phyloP scores from a whole-genome alignment of 2,113 vertebrate genomes.

The Craseonycteris thonglongyai region DNA sequence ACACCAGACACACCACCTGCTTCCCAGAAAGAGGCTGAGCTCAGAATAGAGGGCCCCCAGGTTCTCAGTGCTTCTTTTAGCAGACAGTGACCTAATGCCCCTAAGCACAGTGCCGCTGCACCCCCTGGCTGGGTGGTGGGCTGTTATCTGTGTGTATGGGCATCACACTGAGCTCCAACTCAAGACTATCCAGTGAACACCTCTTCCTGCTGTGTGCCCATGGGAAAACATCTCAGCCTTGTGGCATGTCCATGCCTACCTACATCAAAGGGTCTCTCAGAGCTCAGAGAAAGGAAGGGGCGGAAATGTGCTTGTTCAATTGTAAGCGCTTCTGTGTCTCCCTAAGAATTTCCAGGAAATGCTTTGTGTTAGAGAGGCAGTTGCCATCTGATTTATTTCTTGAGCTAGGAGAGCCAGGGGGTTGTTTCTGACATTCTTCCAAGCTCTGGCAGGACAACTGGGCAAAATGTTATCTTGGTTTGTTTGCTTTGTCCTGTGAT shows the following conservation, averaged over 20 bases:
- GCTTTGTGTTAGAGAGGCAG: constrained; percentile 45
- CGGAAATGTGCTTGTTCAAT: background rate
- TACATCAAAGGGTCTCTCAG: constrained; percentile 21
- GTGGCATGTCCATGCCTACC: background rate
- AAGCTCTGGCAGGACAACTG: background rate
- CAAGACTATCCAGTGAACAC: background rate
- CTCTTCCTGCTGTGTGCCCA: background rate
- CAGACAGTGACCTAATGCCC: background rate
- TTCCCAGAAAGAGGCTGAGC: background rate
- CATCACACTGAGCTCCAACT: background rate
- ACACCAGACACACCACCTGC: background rate
- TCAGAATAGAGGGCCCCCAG: background rate
- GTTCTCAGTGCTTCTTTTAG: background rate
- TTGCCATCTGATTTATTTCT: constrained; percentile 37
- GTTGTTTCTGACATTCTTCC: constrained; percentile 47
- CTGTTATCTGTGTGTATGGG: background rate
- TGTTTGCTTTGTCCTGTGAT: constrained; percentile 44
- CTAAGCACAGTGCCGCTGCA: background rate
- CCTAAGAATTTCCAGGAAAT: constrained; percentile 43
- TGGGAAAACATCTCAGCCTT: background rate
- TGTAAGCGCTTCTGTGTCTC: background rate
- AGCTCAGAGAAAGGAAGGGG: constrained; percentile 18
- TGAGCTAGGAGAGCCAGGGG: constrained; percentile 19
- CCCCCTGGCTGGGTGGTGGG: background rate
- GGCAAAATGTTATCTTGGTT: constrained; percentile 35